Evolutionary conservation across 2,888 invertebrate species (phyloP).

Genomic region (Callimorpha dominula): DNA sequence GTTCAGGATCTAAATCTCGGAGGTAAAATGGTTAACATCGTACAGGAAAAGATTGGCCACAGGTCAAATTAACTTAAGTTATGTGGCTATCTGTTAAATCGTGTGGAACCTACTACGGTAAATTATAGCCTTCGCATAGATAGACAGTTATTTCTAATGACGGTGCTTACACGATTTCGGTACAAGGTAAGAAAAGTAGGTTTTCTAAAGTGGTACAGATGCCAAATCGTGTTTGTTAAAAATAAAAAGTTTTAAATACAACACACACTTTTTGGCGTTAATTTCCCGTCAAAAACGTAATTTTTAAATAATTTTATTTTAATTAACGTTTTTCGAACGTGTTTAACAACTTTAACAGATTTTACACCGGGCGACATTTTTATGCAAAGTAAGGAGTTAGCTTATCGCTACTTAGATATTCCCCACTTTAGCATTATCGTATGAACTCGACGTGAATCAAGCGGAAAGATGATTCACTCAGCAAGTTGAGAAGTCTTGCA

Average conservation of each 20-base stretch:
- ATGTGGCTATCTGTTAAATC: constrained; percentile 46
- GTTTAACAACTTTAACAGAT: constrained; percentile 36
- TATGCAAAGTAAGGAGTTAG: constrained; percentile 47
- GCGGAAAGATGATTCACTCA: constrained; percentile 83
- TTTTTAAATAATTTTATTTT: constrained; percentile 20
- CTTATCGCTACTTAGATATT: constrained; percentile 46
- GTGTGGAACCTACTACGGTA: constrained; percentile 49
- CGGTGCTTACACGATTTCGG: constrained; percentile 46
- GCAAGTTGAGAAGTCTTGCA: constrained; percentile 71
- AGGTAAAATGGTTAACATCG: background rate
- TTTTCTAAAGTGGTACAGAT: constrained; percentile 33
- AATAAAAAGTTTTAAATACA: no score
- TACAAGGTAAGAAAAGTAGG: constrained; percentile 47
- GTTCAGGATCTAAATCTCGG: background rate
- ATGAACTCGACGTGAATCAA: constrained; percentile 68
- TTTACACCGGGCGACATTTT: constrained; percentile 46
- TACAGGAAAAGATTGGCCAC: background rate
- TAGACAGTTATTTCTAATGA: constrained; percentile 51
- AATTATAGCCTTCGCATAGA: constrained; percentile 46
- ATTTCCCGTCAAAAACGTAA: constrained; percentile 14
- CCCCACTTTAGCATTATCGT: constrained; percentile 42
- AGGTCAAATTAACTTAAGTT: constrained; percentile 33
- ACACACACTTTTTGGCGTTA: no score
- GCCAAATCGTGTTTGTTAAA: constrained; percentile 1
- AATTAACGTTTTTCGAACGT: constrained; percentile 31